phyloP scores from a whole-genome alignment of 2,888 invertebrate species.

The Mystacides longicornis region DNA sequence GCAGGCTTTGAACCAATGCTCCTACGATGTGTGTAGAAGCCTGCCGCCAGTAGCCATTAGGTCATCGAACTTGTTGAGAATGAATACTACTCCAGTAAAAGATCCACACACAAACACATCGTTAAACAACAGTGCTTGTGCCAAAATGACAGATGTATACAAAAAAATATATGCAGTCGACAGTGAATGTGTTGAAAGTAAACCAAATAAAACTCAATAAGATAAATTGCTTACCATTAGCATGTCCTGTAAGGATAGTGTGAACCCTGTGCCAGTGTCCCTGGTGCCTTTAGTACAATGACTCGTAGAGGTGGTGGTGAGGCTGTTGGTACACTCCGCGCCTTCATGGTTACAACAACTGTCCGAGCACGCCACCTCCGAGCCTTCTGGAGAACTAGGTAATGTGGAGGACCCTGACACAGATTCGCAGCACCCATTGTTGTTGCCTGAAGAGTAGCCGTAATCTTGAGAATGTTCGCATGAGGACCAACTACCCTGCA shows the following conservation, averaged over 20 bases:
- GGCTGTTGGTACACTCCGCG: conserved; percentile 36
- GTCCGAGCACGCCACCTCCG: conserved; percentile 84
- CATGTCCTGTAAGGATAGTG: conserved; percentile 68
- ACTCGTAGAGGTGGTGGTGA: conserved; percentile 5
- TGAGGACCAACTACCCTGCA: conserved; percentile 53
- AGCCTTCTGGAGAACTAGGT: conserved; percentile 82
- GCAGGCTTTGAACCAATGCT: too few relatives aligned
- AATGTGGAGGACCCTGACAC: conserved; percentile 67
- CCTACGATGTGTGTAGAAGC: too few relatives aligned
- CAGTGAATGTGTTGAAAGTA: neutral
- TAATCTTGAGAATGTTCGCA: conserved; percentile 74
- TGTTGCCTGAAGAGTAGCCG: conserved; percentile 82
- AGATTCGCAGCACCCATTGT: conserved; percentile 62
- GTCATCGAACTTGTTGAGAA: too few relatives aligned
- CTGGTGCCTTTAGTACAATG: conserved; percentile 29
- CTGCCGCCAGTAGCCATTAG: too few relatives aligned
- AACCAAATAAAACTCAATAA: too few relatives aligned
- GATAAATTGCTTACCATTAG: conserved; percentile 66
- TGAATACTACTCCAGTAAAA: too few relatives aligned
- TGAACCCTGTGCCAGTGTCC: conserved; percentile 42
- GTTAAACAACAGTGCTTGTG: too few relatives aligned
- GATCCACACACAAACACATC: too few relatives aligned
- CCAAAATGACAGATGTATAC: neutral
- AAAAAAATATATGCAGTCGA: neutral
- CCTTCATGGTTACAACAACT: conserved; percentile 75